Percentiles rank a stretch among this genome's conserved stretches.
Conservation (phyloP, 2,113 vertebrate genomes). For the Fulica atra region DNA sequence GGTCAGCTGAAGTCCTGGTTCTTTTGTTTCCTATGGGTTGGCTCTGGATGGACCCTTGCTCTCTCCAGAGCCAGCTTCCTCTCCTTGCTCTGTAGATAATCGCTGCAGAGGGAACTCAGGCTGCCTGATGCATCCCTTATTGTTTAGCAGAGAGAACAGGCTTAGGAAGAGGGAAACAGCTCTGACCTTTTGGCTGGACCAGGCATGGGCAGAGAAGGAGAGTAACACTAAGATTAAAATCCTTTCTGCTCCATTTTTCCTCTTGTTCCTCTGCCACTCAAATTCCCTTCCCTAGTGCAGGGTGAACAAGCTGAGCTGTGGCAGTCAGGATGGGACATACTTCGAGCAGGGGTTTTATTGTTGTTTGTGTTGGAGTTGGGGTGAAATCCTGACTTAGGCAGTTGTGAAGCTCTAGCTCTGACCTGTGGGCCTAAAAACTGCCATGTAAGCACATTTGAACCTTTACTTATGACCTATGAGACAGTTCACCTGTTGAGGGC, state of each 20-base stretch:
- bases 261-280: neutral
- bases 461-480: neutral
- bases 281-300: neutral
- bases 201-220: neutral
- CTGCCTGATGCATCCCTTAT: neutral
- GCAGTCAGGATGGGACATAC: neutral
- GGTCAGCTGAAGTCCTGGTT: neutral
- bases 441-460: neutral
- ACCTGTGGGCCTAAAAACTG: neutral
- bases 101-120: neutral
- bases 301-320: neutral
- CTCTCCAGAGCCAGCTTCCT: neutral
- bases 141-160: neutral
- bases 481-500: neutral
- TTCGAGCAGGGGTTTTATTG: neutral
- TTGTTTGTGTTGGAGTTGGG: neutral
- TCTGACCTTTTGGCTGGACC: neutral
- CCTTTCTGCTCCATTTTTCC: neutral
- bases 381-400: neutral
- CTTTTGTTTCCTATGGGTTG: neutral
- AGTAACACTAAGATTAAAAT: neutral
- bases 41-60: neutral
- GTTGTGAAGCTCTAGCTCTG: neutral
- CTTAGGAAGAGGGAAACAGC: neutral
- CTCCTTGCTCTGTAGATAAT: neutral